phyloP scores from a whole-genome alignment of 2,888 invertebrate species.

The Cosmia trapezina region DNA sequence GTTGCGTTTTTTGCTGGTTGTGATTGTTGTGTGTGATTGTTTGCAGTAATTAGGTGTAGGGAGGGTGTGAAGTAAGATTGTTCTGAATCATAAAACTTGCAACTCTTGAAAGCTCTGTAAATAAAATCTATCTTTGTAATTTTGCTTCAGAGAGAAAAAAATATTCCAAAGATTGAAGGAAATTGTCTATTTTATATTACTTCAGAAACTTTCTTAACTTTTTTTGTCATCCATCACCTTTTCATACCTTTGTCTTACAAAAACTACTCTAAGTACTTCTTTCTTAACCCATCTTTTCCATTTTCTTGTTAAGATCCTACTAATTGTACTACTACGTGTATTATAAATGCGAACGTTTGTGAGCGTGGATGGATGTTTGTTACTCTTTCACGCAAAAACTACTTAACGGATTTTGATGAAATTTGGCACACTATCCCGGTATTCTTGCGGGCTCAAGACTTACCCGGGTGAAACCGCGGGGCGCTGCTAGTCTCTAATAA shows the following conservation, averaged over 20 bases:
- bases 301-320: background rate
- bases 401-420: too few species aligned
- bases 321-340: too few species aligned
- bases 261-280: background rate
- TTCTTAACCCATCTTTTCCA: background rate
- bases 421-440: too few species aligned
- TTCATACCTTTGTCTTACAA: background rate
- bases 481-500: background rate
- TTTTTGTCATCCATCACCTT: background rate
- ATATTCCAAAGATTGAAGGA: background rate
- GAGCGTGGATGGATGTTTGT: too few species aligned
- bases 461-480: too few species aligned
- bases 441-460: too few species aligned
- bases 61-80: background rate
- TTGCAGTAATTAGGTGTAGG: background rate
- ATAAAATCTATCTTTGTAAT: background rate
- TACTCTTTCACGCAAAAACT: too few species aligned
- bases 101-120: background rate
- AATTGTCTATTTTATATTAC: background rate
- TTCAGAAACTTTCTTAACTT: background rate
- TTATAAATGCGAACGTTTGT: too few species aligned
- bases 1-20: conserved; percentile 25
- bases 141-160: background rate
- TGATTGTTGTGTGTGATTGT: conserved; percentile 32
- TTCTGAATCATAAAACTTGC: background rate